A percentile compares a stretch with the other conserved stretches of the same genome.
Evolutionary conservation across 2,888 invertebrate species (phyloP).

Genomic region (Orthosia incerta): DNA sequence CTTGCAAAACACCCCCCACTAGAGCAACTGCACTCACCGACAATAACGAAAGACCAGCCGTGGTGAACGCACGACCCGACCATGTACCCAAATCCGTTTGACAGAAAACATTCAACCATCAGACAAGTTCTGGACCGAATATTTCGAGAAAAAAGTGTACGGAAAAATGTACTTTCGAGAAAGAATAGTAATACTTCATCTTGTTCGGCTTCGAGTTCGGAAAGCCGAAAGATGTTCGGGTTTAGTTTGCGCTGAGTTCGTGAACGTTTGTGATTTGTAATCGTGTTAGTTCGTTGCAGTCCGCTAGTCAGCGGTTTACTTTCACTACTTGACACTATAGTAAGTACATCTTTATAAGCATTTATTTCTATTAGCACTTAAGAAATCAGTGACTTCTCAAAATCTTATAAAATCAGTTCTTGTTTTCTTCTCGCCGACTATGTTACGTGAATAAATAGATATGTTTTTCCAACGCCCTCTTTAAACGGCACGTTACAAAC

Average conservation of each 20-base stretch:
- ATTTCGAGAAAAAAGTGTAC: slow-evolving; percentile 83
- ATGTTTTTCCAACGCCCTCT: background rate
- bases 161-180: slow-evolving; percentile 78
- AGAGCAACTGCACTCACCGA: slow-evolving; percentile 38
- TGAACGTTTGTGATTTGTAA: slow-evolving; percentile 58
- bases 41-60: slow-evolving; percentile 70
- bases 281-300: slow-evolving; percentile 63
- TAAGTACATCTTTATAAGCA: slow-evolving; percentile 50
- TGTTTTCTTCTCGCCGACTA: background rate
- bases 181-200: slow-evolving; percentile 76
- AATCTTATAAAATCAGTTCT: background rate
- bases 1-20: slow-evolving; percentile 70
- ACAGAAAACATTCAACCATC: slow-evolving; percentile 93
- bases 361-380: slow-evolving; percentile 6
- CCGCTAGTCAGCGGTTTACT: slow-evolving; percentile 55
- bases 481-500: background rate
- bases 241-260: slow-evolving; percentile 64
- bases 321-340: slow-evolving; percentile 65
- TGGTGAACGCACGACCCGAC: slow-evolving; percentile 72
- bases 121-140: slow-evolving; percentile 92
- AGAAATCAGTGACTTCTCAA: background rate
- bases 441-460: background rate
- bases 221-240: slow-evolving; percentile 64
- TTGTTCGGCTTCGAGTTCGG: slow-evolving; percentile 68
- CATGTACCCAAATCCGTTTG: slow-evolving; percentile 93